Base-by-base conservation (phyloP, 2,888 invertebrate genomes). In the Ectemnius lituratus region DNA sequence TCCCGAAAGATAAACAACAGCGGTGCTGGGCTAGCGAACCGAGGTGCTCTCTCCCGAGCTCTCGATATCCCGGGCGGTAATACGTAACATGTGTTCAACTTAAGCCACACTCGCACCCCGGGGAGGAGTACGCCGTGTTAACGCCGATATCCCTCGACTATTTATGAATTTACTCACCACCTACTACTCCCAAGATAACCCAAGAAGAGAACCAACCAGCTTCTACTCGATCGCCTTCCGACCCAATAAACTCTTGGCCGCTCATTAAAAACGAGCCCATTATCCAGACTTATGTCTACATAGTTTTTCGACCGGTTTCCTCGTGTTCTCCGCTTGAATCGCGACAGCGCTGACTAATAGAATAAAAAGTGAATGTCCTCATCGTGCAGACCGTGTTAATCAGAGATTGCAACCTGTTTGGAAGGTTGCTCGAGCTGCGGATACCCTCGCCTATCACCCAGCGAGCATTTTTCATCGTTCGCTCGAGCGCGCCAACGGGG, bases 1-100 rank as follows among this genome's bases (percentile, higher is more conserved):
- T 72, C 73, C 73, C 60, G 62, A 67, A 76, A 83, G 83, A 83
- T 84, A 85, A 85, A 85, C 85, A 85, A 80, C 76, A 37, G 37
- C 75, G 79, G 73, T 76, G 74, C 75, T 73, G 71, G 49, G 62
- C 60, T 61, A 37, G 37, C 37, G 37, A 11, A 37, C 8, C 37
- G 37, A 6, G 37, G 37, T 37, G 37, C 8, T 37, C 37, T 37
- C 37, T 11, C 8, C 66, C 62, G 66, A 64, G 64, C 62, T 76
- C 75, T 70, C 75, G 70, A 80, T 84, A 80, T 78, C 75, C 80
- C 75, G 37, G 37, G 68, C 63, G 69, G 69, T 81, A 78, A 81
- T 76, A 76, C 76, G 79, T 76, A 81, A 79, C 84, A 84, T 73
- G 75, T 84, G 84, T 80, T 83, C 75, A 78, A 77, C 73, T 72